phyloP scores from a whole-genome alignment of 2,797 vertebrate species.

The Tachyglossus aculeatus region DNA sequence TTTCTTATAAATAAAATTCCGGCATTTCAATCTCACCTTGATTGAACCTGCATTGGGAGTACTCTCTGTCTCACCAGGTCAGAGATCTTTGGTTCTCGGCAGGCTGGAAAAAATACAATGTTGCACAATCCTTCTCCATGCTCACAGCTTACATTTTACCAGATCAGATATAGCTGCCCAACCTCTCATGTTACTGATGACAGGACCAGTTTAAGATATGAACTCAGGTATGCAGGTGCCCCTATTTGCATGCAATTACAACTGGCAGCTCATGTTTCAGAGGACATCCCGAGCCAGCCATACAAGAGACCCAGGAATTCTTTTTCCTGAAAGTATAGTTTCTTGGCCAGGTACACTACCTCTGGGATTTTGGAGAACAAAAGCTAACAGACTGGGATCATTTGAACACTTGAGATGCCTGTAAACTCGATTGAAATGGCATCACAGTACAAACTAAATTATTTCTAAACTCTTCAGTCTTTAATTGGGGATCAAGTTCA shows the following conservation, averaged over 20 bases:
- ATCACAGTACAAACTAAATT: neutral
- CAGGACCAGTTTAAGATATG: neutral
- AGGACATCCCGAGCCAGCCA: too few relatives aligned
- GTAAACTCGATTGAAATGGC: neutral
- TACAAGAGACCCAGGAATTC: too few relatives aligned
- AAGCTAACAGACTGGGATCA: neutral
- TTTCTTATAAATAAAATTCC: slow-evolving; percentile 39
- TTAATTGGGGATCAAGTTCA: too few relatives aligned
- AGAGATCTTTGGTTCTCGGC: slow-evolving; percentile 93
- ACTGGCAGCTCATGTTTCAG: neutral
- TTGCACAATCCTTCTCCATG: slow-evolving; percentile 45
- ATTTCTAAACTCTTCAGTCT: too few relatives aligned
- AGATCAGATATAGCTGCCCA: slow-evolving; percentile 16
- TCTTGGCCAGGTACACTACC: neutral
- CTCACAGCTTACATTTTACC: slow-evolving; percentile 23
- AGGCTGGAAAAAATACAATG: slow-evolving; percentile 79
- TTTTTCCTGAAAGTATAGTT: neutral
- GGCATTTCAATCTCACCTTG: slow-evolving; percentile 79
- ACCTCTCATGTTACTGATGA: slow-evolving; percentile 17
- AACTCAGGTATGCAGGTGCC: neutral
- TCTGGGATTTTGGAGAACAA: neutral
- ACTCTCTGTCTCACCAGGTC: slow-evolving; percentile 92
- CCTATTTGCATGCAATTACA: neutral
- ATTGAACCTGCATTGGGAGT: slow-evolving; percentile 85
- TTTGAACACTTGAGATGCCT: neutral